These are phyloP conservation scores for Nezara viridula DNA, from an alignment of 2,888 invertebrate genomes.

Conservation along the genomic window DNA sequence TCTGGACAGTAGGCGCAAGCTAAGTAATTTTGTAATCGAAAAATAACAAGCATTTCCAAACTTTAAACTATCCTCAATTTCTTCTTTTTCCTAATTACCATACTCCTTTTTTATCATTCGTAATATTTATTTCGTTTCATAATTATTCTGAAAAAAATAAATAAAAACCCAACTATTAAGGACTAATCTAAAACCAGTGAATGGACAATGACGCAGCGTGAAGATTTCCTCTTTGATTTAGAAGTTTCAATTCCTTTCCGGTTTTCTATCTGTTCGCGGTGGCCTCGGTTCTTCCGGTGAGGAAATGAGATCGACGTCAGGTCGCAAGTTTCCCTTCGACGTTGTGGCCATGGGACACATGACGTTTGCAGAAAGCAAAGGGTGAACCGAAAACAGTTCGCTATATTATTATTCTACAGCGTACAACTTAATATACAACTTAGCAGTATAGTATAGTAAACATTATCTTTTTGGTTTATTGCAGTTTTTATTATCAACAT, in stretches of 20 bases:
- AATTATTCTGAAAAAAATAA: not conserved
- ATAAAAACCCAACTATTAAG: not conserved
- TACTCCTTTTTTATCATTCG: too few species aligned
- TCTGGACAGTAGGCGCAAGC: too few species aligned
- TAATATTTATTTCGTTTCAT: too few species aligned
- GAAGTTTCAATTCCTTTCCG: conserved; percentile 53
- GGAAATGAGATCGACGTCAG: conserved; percentile 52
- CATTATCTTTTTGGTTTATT: not conserved
- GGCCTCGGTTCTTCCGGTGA: conserved; percentile 48
- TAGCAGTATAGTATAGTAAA: not conserved
- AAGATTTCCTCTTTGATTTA: conserved; percentile 56
- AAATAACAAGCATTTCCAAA: too few species aligned
- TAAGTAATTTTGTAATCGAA: too few species aligned
- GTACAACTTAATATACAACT: not conserved
- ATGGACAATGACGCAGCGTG: conserved; percentile 49
- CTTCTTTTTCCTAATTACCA: too few species aligned
- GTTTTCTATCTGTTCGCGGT: conserved; percentile 47
- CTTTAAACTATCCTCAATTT: too few species aligned
- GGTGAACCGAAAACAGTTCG: not conserved
- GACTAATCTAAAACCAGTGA: not conserved
- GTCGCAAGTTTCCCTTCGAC: conserved; percentile 38
- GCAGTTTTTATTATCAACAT: too few species aligned
- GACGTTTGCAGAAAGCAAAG: not conserved
- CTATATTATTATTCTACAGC: not conserved
- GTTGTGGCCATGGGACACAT: not conserved